Evolutionary conservation across 2,113 vertebrate species (phyloP), one percentile per base, ranked within the genome.

Genomic region (Sorex fumeus): DNA sequence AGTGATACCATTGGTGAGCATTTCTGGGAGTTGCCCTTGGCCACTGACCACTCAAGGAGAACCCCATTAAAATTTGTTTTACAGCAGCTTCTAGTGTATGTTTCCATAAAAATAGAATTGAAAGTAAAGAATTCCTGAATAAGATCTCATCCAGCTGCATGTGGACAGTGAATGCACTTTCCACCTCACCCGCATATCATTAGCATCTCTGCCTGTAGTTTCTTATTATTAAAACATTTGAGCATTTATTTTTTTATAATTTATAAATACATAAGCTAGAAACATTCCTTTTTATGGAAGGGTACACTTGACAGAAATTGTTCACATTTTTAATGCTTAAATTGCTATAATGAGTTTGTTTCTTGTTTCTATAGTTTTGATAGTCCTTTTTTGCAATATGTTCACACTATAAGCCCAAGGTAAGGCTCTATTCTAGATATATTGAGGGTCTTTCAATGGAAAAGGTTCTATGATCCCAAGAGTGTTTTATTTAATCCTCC

Each of bases 191-290:
- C 9, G 12, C 16, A 36, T 75, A 19, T 32, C 67, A 34, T n/a
- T 11, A 67, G 47, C 19, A 28, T 69, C 30, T 84, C 78, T 57
- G 53, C 53, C 27, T 13, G 34, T 45, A 32, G 2, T 34, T 1
- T 76, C 53, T 57, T 21, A 57, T 57, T 57, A 57, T 57, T 57
- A 19, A 18, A 57, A 57, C 53, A 40, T 47, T 77, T 91, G 12
- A 67, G 53, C 19, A 21, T 57, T 21, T 21, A 5, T 9, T 57
- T 57, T 57, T 57, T 19, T 85, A 67, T 4, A 60, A 40, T 3
- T 90, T 96, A 95, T 85, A 77, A 96, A 79, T 18, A 25, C 78
- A 34, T 60, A 78, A 96, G 67, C 13, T 10, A 18, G 57, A 50
- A 50, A 94, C 23, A 90, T 89, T 93, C 53, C 18, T 16, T 72